Conservation (phyloP, 2,797 vertebrate genomes). For the Gallirallus australis region DNA sequence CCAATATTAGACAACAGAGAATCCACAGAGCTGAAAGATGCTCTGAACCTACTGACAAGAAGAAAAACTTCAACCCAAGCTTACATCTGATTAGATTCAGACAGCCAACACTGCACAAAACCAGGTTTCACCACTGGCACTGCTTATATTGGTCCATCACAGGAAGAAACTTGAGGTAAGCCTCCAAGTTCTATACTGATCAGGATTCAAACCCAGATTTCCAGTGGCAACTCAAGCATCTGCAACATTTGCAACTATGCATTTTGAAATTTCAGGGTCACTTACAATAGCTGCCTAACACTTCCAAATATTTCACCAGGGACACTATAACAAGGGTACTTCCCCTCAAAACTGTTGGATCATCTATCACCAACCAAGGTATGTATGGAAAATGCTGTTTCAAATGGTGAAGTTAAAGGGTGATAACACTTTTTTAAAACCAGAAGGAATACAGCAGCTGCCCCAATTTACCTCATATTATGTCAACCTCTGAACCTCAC, state of each 20-base stretch:
- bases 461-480: neutral
- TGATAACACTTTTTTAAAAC: neutral
- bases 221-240: neutral
- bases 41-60: neutral
- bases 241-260: neutral
- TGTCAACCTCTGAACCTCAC: neutral
- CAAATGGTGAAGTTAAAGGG: neutral
- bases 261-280: neutral
- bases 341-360: neutral
- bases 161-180: neutral
- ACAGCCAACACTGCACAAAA: neutral
- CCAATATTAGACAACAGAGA: neutral
- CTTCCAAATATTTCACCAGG: neutral
- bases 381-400: neutral
- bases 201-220: neutral
- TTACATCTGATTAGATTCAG: neutral
- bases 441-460: neutral
- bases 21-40: neutral
- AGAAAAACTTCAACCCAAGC: neutral
- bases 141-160: neutral
- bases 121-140: neutral
- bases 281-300: neutral
- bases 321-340: neutral
- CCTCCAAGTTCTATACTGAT: neutral
- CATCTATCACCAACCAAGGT: neutral